phyloP scores from a whole-genome alignment of 2,888 invertebrate species.

The Drymonia ruficornis region DNA sequence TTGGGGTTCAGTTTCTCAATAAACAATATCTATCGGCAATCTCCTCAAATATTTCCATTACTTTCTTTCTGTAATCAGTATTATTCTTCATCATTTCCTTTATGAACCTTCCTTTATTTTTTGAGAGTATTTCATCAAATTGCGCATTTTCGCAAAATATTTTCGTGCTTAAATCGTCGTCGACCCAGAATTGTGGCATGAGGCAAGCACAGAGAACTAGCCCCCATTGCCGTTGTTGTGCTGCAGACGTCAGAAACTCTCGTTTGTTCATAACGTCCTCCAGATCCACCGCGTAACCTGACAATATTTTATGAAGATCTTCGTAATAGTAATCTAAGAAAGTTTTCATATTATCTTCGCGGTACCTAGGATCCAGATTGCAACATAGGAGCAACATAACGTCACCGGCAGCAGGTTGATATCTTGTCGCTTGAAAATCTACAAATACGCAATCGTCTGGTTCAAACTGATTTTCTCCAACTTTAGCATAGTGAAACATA shows the following conservation, averaged over 20 bases:
- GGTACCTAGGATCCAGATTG: conserved; percentile 74
- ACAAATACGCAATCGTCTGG: conserved; percentile 86
- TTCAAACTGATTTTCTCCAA: conserved; percentile 29
- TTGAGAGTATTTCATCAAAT: conserved; percentile 82
- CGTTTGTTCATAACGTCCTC: conserved; percentile 65
- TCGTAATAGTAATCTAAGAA: conserved; percentile 85
- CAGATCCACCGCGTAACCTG: conserved; percentile 61
- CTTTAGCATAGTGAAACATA: conserved; percentile 76
- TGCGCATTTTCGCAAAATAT: conserved; percentile 75
- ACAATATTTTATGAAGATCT: conserved; percentile 70
- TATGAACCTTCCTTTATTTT: conserved; percentile 82
- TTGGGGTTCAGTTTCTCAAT: conserved; percentile 60
- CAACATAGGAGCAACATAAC: conserved; percentile 83
- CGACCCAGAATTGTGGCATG: conserved; percentile 80
- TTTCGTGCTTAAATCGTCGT: conserved; percentile 73
- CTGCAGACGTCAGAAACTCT: conserved; percentile 71
- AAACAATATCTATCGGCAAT: conserved; percentile 79
- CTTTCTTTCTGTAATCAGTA: conserved; percentile 72
- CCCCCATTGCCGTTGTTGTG: conserved; percentile 80
- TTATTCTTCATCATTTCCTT: conserved; percentile 81
- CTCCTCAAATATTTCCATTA: conserved; percentile 83
- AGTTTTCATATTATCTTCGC: conserved; percentile 74
- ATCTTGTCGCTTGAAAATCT: conserved; percentile 88
- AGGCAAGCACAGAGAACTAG: conserved; percentile 83
- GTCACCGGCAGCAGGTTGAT: conserved; percentile 88